Evolutionary conservation across 1,140 invertebrate genomes (phyloP).

Genomic region (Drosophila dunni): DNA sequence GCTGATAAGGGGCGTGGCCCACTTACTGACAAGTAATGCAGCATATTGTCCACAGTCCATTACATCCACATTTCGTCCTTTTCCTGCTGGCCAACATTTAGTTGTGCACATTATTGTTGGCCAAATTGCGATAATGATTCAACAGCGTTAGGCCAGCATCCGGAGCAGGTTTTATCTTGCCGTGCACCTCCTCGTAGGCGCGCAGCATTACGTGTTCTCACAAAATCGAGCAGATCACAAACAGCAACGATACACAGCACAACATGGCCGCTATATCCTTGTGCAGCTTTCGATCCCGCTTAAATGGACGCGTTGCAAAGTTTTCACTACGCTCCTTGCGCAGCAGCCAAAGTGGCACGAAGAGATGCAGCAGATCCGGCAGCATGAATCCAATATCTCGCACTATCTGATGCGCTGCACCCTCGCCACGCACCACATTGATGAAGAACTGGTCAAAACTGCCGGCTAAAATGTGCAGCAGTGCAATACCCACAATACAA

Average conservation of each 20-base stretch:
- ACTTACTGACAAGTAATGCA: conserved; percentile 60
- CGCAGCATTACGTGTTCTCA: conserved; percentile 78
- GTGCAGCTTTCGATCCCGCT: conserved; percentile 77
- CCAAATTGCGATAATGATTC: conserved; percentile 74
- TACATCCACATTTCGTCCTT: background rate
- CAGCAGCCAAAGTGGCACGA: conserved; percentile 86
- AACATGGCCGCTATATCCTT: conserved; percentile 82
- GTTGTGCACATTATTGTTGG: conserved; percentile 69
- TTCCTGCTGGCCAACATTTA: conserved; percentile 17
- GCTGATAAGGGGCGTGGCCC: conserved; percentile 48
- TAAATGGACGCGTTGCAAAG: conserved; percentile 75
- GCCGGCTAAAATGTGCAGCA: conserved; percentile 90
- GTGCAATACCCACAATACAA: conserved; percentile 88
- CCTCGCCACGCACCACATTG: conserved; percentile 90
- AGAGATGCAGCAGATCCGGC: conserved; percentile 89
- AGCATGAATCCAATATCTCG: conserved; percentile 91
- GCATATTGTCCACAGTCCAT: conserved; percentile 65
- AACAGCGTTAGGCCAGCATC: conserved; percentile 65
- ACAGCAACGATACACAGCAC: conserved; percentile 77
- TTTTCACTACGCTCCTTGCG: conserved; percentile 68
- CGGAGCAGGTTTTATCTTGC: conserved; percentile 66
- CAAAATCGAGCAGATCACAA: conserved; percentile 82
- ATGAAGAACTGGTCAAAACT: conserved; percentile 91
- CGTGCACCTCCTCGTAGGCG: conserved; percentile 67
- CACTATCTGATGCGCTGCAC: conserved; percentile 89